Base-by-base conservation (phyloP, 2,888 invertebrate genomes). In the Prosapia bicincta region DNA sequence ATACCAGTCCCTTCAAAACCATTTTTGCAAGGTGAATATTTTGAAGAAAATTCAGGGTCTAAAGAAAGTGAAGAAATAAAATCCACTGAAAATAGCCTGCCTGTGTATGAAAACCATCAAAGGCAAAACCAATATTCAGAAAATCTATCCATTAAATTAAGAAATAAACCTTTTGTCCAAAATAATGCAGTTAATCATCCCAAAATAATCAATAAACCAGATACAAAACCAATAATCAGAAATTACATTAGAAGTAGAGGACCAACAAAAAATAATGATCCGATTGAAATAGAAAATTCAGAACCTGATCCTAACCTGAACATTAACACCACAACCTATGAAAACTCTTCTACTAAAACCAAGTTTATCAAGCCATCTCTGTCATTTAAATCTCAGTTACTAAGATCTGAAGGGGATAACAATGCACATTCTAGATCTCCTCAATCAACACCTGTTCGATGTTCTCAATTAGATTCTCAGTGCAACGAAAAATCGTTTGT, bases 361-460 rank as follows among this genome's bases (percentile, higher is more conserved):
- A 20, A 5, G 2, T 5, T 54, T 54, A 20, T 54, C 20, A 54
- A 54, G 20, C 54, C 54, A 3, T 54, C 54, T 54, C 9, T 54
- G 54, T 2, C 54, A 1, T 20, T 54, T 54, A 54, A 54, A 20
- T 54, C 54, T 5, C 54, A 54, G 54, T 20, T 54, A 54, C 54
- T 54, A 54, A 54, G 13, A 20, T 54, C 54, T 5, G 54, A 54
- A 54, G 3, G n/a, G n/a, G 54, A 54, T 20, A 54, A 54, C 54
- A 10, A 54, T 54, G 28, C 32, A 23, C 71, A 71, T 66, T 28
- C 66, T 66, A 71, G 67, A 32, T 67, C 66, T 72, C 76, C 77
- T 76, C 43, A 78, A 86, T 76, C 85, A 43, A 74, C 32, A 66
- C 74, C 69, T 15, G 83, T 80, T 76, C 76, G 69, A 84, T 85